These are phyloP conservation scores for Pentalonia nigronervosa DNA, from an alignment of 1,140 invertebrate genomes.

Conservation along the genomic window DNA sequence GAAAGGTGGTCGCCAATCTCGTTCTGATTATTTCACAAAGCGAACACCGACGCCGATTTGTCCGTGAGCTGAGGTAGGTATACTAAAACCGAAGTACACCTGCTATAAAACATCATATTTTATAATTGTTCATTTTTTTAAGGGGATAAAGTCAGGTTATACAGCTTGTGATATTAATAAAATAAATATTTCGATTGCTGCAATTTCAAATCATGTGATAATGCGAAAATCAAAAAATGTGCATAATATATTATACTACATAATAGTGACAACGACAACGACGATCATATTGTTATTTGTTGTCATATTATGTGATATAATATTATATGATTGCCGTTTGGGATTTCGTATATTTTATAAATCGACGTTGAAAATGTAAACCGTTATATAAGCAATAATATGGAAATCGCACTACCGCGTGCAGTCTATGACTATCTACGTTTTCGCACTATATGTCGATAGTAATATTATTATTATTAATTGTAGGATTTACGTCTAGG, in stretches of 20 bases:
- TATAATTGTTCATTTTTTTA: too few relatives aligned
- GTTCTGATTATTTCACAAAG: too few relatives aligned
- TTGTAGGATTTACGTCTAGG: neutral
- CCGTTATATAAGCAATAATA: neutral
- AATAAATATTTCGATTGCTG: too few relatives aligned
- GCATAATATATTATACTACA: neutral
- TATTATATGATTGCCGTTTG: neutral
- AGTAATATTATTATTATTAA: neutral
- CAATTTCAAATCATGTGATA: too few relatives aligned
- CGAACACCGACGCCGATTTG: neutral
- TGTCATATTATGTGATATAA: neutral
- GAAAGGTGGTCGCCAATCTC: too few relatives aligned
- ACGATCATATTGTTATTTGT: neutral
- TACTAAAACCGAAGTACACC: too few relatives aligned
- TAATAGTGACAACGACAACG: neutral
- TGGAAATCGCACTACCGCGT: neutral
- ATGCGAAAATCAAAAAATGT: neutral
- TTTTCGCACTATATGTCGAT: neutral
- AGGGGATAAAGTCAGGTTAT: too few relatives aligned
- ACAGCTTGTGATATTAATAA: too few relatives aligned
- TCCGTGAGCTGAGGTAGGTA: too few relatives aligned
- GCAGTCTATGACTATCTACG: neutral
- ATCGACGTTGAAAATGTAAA: neutral
- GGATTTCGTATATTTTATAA: neutral
- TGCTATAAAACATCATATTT: too few relatives aligned